A percentile compares a stretch with the other conserved stretches of the same genome.
Evolutionary conservation across 2,113 vertebrate species (phyloP).

Genomic region (Scophthalmus maximus): DNA sequence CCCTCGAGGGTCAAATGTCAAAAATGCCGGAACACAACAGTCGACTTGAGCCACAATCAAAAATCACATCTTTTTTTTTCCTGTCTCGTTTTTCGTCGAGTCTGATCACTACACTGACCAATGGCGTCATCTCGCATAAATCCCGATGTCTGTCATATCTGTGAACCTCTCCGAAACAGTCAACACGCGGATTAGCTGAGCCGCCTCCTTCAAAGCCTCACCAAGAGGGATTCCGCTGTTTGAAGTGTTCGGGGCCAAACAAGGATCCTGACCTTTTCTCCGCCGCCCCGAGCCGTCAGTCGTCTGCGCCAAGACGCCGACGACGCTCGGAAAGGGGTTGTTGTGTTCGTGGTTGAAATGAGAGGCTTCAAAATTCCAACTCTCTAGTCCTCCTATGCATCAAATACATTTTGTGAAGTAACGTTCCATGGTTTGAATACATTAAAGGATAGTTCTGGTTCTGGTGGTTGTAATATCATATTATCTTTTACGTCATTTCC

Average conservation of each 20-base stretch:
- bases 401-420: too few species aligned
- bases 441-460: too few species aligned
- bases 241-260: slow-evolving; percentile 53
- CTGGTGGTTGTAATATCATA: neutral
- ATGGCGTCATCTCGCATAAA: slow-evolving; percentile 28
- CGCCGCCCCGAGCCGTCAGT: slow-evolving; percentile 27
- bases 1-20: too few species aligned
- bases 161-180: slow-evolving; percentile 41
- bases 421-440: too few species aligned
- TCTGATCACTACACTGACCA: slow-evolving; percentile 22
- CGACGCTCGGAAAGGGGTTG: slow-evolving; percentile 1
- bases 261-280: slow-evolving; percentile 64
- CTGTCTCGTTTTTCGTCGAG: neutral
- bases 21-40: neutral
- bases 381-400: neutral
- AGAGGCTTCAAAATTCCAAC: neutral
- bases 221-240: slow-evolving; percentile 57
- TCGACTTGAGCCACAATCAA: neutral
- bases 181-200: slow-evolving; percentile 39
- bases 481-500: neutral
- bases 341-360: slow-evolving; percentile 10
- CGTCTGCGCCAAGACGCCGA: slow-evolving; percentile 20
- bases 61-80: neutral
- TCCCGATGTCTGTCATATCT: slow-evolving; percentile 19
- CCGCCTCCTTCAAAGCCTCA: slow-evolving; percentile 53